Base-by-base conservation (phyloP, 2,113 vertebrate genomes). In the Notothenia rossii region DNA sequence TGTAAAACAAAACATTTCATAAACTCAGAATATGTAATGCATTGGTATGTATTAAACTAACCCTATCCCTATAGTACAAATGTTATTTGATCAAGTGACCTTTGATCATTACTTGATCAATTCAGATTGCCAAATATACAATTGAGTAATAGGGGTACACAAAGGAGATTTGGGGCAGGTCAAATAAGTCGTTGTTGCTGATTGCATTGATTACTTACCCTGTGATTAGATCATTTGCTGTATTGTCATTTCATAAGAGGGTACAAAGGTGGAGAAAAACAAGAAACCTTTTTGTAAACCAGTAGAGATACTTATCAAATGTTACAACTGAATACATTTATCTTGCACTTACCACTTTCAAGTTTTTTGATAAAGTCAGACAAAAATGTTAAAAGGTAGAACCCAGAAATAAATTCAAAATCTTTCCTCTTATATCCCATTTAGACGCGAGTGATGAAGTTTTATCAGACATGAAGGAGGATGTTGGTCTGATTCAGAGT, bases 371-470 rank as follows among this genome's bases (percentile, higher is more conserved):
- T n/a, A 5, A 13, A 29, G 14, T 29, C 10, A 33, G 55, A 29
- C 43, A n/a, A 17, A 18, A 12, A 43, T 40, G 4, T 40, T 33
- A 40, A 43, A 0, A 58, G 1, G 5, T 58, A 13, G 20, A n/a
- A 36, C 10, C 10, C 2, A 10, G 7, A 60, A 33, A 12, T 53
- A 1, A 3, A 29, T 25, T 5, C 1, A 64, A 58, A 70, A n/a
- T 12, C 8, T n/a, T 1, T 5, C n/a, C 58, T 40, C 7, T 33
- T 63, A 14, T 65, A 1, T 22, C 20, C 56, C 70, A 10, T 68
- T 61, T 63, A 93, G 92, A 80, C 15, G 46, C 40, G 22, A 81
- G 48, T 69, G 81, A 87, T 25, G 81, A 83, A 2, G 72, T 13
- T 6, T 73, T 7, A 3, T 46, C 71, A 15, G 66, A 77, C 20